phyloP scores from a whole-genome alignment of 2,888 invertebrate genomes.

The Ferrisia virgata region DNA sequence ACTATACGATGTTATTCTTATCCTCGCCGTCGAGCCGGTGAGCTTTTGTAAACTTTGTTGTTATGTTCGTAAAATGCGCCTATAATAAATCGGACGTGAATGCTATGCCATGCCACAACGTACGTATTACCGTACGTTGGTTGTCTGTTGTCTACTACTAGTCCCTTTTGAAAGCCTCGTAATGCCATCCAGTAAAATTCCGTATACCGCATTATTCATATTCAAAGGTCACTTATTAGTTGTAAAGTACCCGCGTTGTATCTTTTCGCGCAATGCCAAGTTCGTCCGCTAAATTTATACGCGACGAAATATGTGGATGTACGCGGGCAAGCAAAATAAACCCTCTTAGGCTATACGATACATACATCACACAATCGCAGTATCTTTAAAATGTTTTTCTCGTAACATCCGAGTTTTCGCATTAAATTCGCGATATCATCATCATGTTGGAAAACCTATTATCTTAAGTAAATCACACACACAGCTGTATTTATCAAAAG shows the following conservation, averaged over 20 bases:
- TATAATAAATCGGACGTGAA: neutral
- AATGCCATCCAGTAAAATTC: neutral
- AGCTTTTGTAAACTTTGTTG: neutral
- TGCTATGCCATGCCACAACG: neutral
- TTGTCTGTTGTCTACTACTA: too few species aligned
- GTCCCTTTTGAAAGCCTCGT: neutral
- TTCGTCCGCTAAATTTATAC: neutral
- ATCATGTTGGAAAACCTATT: too few species aligned
- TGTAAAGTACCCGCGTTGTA: neutral
- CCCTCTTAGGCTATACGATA: neutral
- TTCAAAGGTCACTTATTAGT: neutral
- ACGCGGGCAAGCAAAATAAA: neutral
- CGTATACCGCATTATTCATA: conserved; percentile 3
- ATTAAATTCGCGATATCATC: too few species aligned
- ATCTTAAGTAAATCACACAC: too few species aligned
- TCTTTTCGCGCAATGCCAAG: neutral
- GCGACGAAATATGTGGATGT: too few species aligned
- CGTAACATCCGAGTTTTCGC: too few species aligned
- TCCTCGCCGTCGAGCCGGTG: neutral
- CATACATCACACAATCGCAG: neutral
- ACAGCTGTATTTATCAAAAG: too few species aligned
- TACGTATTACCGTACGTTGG: neutral
- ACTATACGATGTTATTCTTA: neutral
- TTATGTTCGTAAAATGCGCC: neutral
- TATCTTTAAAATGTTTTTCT: too few species aligned